Percentiles rank a stretch among this genome's conserved stretches.
phyloP scores from a whole-genome alignment of 1,140 invertebrate genomes.

The Ladona fulva region DNA sequence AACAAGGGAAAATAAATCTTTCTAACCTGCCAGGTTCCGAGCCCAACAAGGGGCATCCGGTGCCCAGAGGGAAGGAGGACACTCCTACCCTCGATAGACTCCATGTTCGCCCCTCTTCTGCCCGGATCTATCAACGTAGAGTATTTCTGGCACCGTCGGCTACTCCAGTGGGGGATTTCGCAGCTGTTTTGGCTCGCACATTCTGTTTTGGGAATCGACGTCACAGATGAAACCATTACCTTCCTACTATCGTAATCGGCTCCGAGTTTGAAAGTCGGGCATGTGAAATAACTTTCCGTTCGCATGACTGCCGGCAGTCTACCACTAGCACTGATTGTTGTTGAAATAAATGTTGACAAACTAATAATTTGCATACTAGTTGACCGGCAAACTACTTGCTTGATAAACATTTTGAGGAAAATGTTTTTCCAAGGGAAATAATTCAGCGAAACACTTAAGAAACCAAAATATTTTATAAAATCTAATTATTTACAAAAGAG shows the following conservation, averaged over 20 bases:
- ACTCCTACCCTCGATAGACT: conserved; percentile 17
- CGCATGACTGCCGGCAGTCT: too few relatives aligned
- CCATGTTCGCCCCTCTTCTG: conserved; percentile 14
- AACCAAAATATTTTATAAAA: too few relatives aligned
- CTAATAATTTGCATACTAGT: too few relatives aligned
- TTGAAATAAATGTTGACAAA: too few relatives aligned
- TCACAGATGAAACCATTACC: not conserved
- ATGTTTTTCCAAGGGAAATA: too few relatives aligned
- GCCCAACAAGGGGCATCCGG: conserved; percentile 62
- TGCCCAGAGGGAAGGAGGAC: conserved; percentile 35
- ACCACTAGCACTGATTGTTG: too few relatives aligned
- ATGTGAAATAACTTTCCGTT: not conserved
- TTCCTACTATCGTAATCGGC: not conserved
- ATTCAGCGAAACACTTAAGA: too few relatives aligned
- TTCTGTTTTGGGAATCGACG: not conserved
- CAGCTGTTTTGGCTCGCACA: not conserved
- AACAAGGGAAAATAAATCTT: not conserved
- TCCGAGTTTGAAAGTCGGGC: not conserved
- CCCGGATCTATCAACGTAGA: not conserved
- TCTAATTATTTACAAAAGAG: too few relatives aligned
- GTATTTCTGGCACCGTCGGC: not conserved
- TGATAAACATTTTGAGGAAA: too few relatives aligned
- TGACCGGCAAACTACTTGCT: too few relatives aligned
- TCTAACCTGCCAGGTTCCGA: conserved; percentile 62
- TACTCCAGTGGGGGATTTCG: not conserved